Conservation (phyloP, 1,140 invertebrate genomes). For the Bemisia tabaci region DNA sequence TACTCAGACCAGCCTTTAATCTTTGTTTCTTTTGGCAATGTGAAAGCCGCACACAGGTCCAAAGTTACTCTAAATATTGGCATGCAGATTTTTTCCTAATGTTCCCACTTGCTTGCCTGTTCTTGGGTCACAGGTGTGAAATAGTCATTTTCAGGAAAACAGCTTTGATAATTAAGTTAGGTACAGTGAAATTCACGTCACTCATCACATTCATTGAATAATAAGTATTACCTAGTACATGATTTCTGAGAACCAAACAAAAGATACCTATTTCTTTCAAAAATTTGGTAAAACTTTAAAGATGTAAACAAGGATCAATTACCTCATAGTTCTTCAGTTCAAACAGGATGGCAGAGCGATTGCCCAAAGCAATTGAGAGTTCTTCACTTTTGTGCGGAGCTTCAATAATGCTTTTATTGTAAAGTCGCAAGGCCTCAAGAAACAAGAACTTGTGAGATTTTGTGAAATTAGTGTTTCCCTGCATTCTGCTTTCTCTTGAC, state of each 20-base stretch:
- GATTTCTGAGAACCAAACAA: conserved; percentile 27
- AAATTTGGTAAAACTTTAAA: neutral
- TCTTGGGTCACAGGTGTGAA: too few species aligned
- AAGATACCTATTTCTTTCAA: neutral
- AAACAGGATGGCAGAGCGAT: conserved; percentile 34
- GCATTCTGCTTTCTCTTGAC: neutral
- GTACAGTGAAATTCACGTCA: too few species aligned
- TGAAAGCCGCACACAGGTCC: too few species aligned
- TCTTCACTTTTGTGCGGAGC: conserved; percentile 27
- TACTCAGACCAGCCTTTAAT: too few species aligned
- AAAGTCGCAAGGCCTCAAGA: conserved; percentile 25
- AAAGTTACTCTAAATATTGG: too few species aligned
- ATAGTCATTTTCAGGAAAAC: too few species aligned
- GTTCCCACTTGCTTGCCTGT: too few species aligned
- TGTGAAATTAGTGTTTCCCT: conserved; percentile 31
- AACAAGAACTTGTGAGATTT: conserved; percentile 24
- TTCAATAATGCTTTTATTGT: conserved; percentile 31
- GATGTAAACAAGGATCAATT: conserved; percentile 6
- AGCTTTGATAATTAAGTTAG: too few species aligned
- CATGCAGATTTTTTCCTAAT: too few species aligned
- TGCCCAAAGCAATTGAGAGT: conserved; percentile 31
- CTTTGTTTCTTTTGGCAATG: too few species aligned
- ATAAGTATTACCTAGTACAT: too few species aligned
- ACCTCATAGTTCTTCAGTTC: conserved; percentile 28
- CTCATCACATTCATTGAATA: too few species aligned